These are phyloP conservation scores for Adineta ricciae DNA, from an alignment of 2,888 invertebrate genomes.

Conservation along the genomic window DNA sequence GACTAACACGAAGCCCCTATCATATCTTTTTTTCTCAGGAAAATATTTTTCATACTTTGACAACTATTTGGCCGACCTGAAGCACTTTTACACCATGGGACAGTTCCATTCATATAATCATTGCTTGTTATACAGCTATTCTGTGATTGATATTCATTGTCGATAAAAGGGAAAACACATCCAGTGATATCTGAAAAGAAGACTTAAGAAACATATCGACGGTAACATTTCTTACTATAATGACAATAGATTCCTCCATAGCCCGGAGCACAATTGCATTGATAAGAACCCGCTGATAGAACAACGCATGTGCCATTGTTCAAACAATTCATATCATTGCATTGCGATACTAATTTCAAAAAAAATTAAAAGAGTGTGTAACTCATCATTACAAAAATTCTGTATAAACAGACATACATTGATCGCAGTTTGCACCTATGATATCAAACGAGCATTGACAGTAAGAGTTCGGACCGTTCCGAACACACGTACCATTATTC, in stretches of 20 bases:
- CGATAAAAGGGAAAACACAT: constrained; percentile 3
- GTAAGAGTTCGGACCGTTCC: background rate
- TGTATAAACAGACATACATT: background rate
- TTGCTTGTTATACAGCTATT: background rate
- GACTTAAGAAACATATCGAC: background rate
- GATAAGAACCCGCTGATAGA: background rate
- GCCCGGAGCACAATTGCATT: constrained; percentile 25
- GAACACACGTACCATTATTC: constrained; percentile 31
- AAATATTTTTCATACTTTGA: background rate
- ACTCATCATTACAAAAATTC: background rate
- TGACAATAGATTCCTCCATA: constrained; percentile 31
- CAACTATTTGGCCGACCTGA: background rate
- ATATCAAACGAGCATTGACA: constrained; percentile 27
- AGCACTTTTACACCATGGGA: background rate
- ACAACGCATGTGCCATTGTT: constrained; percentile 21
- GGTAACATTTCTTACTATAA: background rate
- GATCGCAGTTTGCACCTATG: constrained; percentile 26
- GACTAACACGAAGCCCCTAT: constrained; percentile 9
- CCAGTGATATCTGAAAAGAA: background rate
- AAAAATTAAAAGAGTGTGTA: background rate
- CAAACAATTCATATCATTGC: background rate
- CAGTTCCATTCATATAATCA: background rate
- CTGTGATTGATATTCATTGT: background rate
- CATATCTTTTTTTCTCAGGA: too few species aligned
- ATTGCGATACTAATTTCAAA: background rate